These are phyloP conservation scores for Tetraneura akinire DNA, from an alignment of 1,140 invertebrate genomes.

Conservation along the genomic window DNA sequence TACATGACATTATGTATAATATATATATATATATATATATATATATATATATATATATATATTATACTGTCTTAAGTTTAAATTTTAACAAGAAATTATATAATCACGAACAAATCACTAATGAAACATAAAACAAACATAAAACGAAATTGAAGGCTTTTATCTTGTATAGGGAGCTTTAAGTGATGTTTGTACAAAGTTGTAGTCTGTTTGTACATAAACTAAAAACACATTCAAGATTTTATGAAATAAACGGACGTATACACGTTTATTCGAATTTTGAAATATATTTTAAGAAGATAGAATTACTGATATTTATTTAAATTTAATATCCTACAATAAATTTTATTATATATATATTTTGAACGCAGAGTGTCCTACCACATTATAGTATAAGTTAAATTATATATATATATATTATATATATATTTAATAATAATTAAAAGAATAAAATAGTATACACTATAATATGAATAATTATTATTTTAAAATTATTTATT, in stretches of 20 bases:
- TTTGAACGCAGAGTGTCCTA: too few relatives aligned
- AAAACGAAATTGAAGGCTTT: neutral
- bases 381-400: too few relatives aligned
- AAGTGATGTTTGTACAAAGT: constrained; percentile 23
- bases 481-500: too few relatives aligned
- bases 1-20: too few relatives aligned
- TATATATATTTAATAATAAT: too few relatives aligned
- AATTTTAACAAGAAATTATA: constrained; percentile 2
- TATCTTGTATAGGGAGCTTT: neutral
- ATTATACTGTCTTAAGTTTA: neutral
- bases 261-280: neutral
- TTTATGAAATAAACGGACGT: neutral
- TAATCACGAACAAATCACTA: constrained; percentile 24
- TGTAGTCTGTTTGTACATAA: neutral
- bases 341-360: too few relatives aligned
- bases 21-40: too few relatives aligned
- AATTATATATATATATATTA: too few relatives aligned
- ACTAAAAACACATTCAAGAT: constrained; percentile 25
- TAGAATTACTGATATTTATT: neutral
- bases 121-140: constrained; percentile 28
- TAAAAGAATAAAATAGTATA: too few relatives aligned
- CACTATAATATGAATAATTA: too few relatives aligned
- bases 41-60: too few relatives aligned
- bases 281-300: neutral
- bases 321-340: neutral